Evolutionary conservation across 2,113 vertebrate genomes (phyloP), one percentile per base, ranked within the genome.

Genomic region (Talpa occidentalis): DNA sequence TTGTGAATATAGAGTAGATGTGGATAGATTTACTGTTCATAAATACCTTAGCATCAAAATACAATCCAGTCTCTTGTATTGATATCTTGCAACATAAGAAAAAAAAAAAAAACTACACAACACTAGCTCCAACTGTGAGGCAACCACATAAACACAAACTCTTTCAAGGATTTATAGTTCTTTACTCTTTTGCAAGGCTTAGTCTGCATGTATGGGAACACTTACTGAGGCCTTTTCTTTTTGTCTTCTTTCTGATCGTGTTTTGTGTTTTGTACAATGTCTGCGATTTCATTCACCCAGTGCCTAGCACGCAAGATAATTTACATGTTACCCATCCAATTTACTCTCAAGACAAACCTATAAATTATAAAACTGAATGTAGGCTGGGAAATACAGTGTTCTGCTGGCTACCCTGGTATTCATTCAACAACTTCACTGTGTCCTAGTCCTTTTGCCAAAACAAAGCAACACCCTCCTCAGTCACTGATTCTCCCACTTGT

Each of bases 41-140:
- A 81, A 84, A 80, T 92, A 93, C 0, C 3, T 81, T 32, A 76
- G 35, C 77, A 84, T 73, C 16, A 69, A 69, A 94, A 73, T 62
- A 1, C 78, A 76, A 54, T 88, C 2, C 69, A 32, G 2, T 52
- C 24, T 67, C 32, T 4, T 66, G 1, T 12, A 14, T 49, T 70
- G 4, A 81, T 93, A 81, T 1, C 24, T 88, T 81, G 3, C 22
- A 82, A 67, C 8, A 82, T 11, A 6, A 94, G 26, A 1, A 76
- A 32, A n/a, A 52, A 83, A 1, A 76, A 32, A n/a, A 52, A 83
- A 64, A 64, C 14, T 26, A 74, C 37, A 56, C 14, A 44, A 3
- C 32, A 70, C 28, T 19, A 52, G 42, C 28, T 88, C 54, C 37
- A 82, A 6, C 44, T 70, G n/a, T 72, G 44, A 85, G 30, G 11